phyloP scores from a whole-genome alignment of 2,797 vertebrate genomes.

The Xyrichtys novacula region DNA sequence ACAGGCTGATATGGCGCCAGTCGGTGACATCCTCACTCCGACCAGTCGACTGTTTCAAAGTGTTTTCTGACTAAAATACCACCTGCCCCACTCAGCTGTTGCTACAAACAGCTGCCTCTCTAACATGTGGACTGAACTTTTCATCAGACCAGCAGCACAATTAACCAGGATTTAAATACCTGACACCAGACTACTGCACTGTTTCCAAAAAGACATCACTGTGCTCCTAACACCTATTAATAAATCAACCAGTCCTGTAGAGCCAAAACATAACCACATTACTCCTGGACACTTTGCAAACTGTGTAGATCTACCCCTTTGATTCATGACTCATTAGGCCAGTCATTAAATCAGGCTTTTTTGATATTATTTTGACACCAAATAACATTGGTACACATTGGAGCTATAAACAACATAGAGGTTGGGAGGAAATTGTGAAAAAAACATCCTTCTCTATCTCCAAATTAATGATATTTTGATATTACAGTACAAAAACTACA shows the following conservation, averaged over 20 bases:
- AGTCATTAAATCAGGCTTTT: no score
- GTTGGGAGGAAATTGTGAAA: no score
- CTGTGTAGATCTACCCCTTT: no score
- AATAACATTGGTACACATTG: no score
- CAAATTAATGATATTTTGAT: no score
- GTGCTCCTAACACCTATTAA: not conserved
- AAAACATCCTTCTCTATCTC: no score
- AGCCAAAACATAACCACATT: no score
- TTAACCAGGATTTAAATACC: slow-evolving; percentile 13
- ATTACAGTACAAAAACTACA: no score
- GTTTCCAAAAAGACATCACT: not conserved
- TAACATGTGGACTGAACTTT: slow-evolving; percentile 56
- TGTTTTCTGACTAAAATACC: slow-evolving; percentile 72
- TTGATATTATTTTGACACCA: no score
- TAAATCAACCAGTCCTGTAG: not conserved
- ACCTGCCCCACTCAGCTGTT: slow-evolving; percentile 79
- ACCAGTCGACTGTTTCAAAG: slow-evolving; percentile 77
- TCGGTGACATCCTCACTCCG: slow-evolving; percentile 62
- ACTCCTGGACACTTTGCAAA: no score
- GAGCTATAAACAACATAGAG: no score
- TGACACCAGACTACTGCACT: not conserved
- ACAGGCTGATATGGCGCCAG: slow-evolving; percentile 65
- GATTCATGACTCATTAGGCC: no score
- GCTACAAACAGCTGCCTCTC: slow-evolving; percentile 65
- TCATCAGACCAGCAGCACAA: slow-evolving; percentile 27